A percentile compares a stretch with the other conserved stretches of the same genome.
phyloP scores from a whole-genome alignment of 2,113 vertebrate species.

The Thryonomys swinderianus region DNA sequence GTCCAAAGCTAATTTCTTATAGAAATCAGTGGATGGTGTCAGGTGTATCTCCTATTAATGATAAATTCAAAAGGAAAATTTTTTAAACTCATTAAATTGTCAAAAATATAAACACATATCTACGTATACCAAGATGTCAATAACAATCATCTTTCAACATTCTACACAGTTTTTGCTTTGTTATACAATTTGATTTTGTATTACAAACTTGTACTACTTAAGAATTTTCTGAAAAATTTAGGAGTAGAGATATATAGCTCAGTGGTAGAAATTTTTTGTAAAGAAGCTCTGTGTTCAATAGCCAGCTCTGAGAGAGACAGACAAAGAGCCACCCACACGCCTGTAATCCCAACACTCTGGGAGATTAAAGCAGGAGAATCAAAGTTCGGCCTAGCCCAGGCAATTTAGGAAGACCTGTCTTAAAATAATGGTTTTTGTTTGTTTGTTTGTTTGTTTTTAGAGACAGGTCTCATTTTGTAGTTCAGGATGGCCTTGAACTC shows the following conservation, averaged over 20 bases:
- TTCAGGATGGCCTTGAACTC: too few species aligned
- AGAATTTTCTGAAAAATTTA: not conserved
- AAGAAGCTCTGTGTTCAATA: not conserved
- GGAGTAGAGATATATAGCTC: not conserved
- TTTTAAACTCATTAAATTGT: slow-evolving; percentile 22
- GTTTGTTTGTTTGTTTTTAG: too few species aligned
- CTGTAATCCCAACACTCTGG: not conserved
- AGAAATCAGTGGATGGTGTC: slow-evolving; percentile 97
- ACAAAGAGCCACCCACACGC: not conserved
- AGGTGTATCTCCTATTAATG: slow-evolving; percentile 93
- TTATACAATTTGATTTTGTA: slow-evolving; percentile 39
- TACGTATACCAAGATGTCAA: not conserved
- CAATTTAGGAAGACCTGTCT: not conserved
- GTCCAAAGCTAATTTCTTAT: slow-evolving; percentile 98
- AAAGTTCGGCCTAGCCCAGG: not conserved
- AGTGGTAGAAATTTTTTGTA: not conserved
- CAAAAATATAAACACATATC: not conserved
- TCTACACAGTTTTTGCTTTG: slow-evolving; percentile 5
- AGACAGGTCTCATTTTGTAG: too few species aligned
- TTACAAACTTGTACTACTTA: not conserved
- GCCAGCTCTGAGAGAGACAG: not conserved
- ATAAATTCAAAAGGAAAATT: not conserved
- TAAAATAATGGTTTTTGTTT: not conserved
- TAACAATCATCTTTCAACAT: not conserved
- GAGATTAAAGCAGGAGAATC: not conserved